phyloP scores from a whole-genome alignment of 2,888 invertebrate genomes.

The Myopa tessellatipennis region DNA sequence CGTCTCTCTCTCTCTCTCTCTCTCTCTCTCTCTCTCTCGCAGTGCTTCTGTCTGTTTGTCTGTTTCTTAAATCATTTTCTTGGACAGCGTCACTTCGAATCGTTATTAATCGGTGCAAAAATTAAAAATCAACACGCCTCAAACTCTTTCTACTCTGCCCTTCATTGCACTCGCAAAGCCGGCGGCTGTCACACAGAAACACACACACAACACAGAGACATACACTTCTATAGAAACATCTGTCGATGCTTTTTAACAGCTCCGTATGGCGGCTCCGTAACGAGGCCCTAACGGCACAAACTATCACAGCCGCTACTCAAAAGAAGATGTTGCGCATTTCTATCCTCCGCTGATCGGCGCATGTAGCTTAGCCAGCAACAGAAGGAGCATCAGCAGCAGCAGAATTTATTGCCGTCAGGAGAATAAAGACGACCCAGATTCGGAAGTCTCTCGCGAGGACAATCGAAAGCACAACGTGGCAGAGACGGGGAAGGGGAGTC shows the following conservation, averaged over 20 bases:
- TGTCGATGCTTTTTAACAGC: background rate
- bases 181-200: background rate
- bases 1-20: too few species aligned
- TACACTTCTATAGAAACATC: background rate
- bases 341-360: background rate
- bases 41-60: too few species aligned
- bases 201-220: background rate
- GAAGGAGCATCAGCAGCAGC: background rate
- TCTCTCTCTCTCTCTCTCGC: too few species aligned
- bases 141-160: background rate
- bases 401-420: slow-evolving; percentile 32
- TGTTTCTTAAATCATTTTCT: background rate
- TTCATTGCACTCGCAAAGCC: background rate
- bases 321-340: slow-evolving; percentile 20
- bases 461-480: background rate
- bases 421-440: background rate
- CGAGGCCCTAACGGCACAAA: too few species aligned
- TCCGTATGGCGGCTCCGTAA: background rate
- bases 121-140: slow-evolving; percentile 13
- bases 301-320: too few species aligned
- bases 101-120: background rate
- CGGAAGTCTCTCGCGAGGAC: background rate
- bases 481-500: background rate
- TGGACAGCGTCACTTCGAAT: background rate
- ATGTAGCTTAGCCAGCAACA: background rate